Evolutionary conservation across 2,113 vertebrate genomes (phyloP).

Genomic region (Danio rerio): DNA sequence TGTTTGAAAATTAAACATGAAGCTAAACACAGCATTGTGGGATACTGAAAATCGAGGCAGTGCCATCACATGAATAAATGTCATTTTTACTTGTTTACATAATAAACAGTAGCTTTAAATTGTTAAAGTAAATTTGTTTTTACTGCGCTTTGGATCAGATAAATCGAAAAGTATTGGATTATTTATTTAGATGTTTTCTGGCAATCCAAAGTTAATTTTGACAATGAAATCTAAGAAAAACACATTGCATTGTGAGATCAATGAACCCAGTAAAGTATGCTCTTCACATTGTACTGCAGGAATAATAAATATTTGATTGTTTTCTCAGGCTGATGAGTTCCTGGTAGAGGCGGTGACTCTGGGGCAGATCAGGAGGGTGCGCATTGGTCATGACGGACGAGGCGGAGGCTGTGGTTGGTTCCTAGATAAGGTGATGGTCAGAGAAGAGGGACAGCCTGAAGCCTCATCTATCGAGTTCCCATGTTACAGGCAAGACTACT

Average conservation of each 20-base stretch:
- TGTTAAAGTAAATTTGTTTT: too few species aligned
- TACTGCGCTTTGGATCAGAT: too few species aligned
- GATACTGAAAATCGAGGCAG: too few species aligned
- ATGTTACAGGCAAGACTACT: constrained; percentile 85
- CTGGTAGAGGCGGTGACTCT: constrained; percentile 88
- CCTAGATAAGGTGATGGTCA: constrained; percentile 92
- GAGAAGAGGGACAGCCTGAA: constrained; percentile 94
- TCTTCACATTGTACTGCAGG: neutral
- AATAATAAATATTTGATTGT: neutral
- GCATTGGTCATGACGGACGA: constrained; percentile 91
- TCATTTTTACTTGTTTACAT: too few species aligned
- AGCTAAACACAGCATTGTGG: too few species aligned
- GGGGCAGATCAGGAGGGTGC: constrained; percentile 85
- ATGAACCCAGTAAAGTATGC: neutral
- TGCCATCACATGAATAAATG: too few species aligned
- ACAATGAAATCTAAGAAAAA: neutral
- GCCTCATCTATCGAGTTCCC: constrained; percentile 87
- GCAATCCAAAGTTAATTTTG: neutral
- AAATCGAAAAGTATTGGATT: too few species aligned
- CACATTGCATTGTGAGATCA: neutral
- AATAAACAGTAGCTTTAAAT: too few species aligned
- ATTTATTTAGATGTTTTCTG: too few species aligned
- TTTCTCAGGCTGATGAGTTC: constrained; percentile 90
- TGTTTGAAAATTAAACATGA: too few species aligned
- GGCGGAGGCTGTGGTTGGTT: constrained; percentile 94